Evolutionary conservation across 2,113 vertebrate genomes (phyloP).

Genomic region (Daboia siamensis): DNA sequence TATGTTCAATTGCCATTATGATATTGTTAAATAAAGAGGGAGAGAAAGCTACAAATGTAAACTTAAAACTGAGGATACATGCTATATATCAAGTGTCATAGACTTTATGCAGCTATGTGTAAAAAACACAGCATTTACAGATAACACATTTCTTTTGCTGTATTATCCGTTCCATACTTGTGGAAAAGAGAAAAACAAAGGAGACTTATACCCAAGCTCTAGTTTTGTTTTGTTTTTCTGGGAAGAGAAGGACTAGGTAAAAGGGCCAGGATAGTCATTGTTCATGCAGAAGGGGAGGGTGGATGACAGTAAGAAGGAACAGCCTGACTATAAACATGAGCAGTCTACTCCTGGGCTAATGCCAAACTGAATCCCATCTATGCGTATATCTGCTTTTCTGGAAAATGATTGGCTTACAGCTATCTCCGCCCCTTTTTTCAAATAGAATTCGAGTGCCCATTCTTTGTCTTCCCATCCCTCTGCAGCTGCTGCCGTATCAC

Average conservation of each 20-base stretch:
- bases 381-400: background rate
- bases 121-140: background rate
- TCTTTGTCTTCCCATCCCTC: constrained; percentile 64
- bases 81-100: background rate
- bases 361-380: background rate
- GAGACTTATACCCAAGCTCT: background rate
- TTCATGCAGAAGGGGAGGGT: accelerated
- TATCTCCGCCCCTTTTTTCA: constrained; percentile 38
- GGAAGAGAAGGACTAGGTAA: background rate
- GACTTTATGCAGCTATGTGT: background rate
- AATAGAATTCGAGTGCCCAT: constrained; percentile 45
- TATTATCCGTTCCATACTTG: background rate
- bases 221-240: background rate
- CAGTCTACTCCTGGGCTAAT: background rate
- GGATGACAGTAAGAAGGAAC: background rate
- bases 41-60: background rate
- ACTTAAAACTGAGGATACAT: background rate
- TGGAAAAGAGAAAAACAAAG: background rate
- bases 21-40: background rate
- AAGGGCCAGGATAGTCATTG: background rate
- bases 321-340: background rate
- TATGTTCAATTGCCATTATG: background rate
- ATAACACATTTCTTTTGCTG: background rate
- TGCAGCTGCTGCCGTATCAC: constrained; percentile 60
- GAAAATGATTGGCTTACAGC: constrained; percentile 17